Evolutionary conservation across 2,888 invertebrate species (phyloP).

Genomic region (Crematogaster levior): DNA sequence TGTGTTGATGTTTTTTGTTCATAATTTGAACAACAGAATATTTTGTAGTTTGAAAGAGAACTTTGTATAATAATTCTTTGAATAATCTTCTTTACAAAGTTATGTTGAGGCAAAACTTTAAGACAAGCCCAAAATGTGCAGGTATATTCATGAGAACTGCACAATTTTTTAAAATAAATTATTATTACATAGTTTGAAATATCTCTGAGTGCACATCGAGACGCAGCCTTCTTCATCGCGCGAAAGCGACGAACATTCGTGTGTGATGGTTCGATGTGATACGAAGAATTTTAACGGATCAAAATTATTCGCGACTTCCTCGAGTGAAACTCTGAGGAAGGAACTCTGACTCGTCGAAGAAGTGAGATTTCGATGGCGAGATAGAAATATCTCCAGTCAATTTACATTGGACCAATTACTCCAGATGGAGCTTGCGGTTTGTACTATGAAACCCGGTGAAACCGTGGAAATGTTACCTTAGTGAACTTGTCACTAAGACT

Average conservation of each 20-base stretch:
- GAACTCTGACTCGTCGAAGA: conserved; percentile 3
- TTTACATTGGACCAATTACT: not conserved
- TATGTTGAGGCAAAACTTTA: not conserved
- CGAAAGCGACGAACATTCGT: conserved; percentile 36
- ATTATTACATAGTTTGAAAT: not conserved
- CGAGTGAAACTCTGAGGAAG: not conserved
- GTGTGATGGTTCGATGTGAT: conserved; percentile 66
- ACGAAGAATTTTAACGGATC: conserved; percentile 48
- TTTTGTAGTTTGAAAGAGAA: not conserved
- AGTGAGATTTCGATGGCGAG: conserved; percentile 17
- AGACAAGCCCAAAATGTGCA: not conserved
- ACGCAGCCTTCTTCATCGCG: not conserved
- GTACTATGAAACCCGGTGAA: conserved; percentile 15
- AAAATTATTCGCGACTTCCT: conserved; percentile 26
- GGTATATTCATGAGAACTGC: conserved; percentile 7
- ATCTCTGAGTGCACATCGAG: not conserved
- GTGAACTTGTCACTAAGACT: not conserved
- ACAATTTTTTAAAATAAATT: not conserved
- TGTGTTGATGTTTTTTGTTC: not conserved
- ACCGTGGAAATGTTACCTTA: conserved; percentile 19
- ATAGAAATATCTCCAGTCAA: conserved; percentile 12
- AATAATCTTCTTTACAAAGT: not conserved
- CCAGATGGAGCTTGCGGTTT: conserved; percentile 31
- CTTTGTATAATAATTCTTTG: not conserved
- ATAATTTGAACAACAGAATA: not conserved